These are phyloP conservation scores for Drosophila suboccidentalis DNA, from an alignment of 2,888 invertebrate genomes.

Conservation along the genomic window DNA sequence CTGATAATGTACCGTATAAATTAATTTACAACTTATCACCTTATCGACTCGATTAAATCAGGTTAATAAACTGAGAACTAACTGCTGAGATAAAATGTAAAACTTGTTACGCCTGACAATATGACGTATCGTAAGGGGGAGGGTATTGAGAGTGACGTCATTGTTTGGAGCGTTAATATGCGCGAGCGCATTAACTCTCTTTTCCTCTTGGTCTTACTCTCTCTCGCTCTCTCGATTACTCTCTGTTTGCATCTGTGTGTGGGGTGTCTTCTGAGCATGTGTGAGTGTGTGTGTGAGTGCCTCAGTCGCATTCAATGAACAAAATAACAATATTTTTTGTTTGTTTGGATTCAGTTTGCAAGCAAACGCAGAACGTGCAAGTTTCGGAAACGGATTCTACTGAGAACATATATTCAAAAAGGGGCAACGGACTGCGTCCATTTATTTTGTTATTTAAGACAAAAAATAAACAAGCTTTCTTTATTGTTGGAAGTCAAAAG, in stretches of 20 bases:
- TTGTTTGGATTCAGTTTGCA: conserved; percentile 71
- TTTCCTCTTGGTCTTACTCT: conserved; percentile 15
- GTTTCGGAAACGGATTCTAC: conserved; percentile 51
- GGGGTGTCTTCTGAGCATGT: conserved; percentile 28
- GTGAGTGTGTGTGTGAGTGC: conserved; percentile 9
- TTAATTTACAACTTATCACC: conserved; percentile 6
- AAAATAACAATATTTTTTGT: conserved; percentile 61
- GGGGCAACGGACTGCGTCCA: conserved; percentile 34
- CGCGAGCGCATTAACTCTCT: conserved; percentile 61
- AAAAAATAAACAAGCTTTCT: conserved; percentile 37
- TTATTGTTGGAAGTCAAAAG: conserved; percentile 59
- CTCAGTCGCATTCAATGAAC: conserved; percentile 35
- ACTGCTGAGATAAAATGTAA: conserved; percentile 1
- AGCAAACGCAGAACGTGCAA: conserved; percentile 76
- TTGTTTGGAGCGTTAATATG: conserved; percentile 44
- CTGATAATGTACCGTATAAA: not conserved
- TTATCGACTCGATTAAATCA: conserved; percentile 1
- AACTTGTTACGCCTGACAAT: conserved; percentile 6
- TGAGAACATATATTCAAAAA: conserved; percentile 14
- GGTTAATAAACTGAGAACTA: not conserved
- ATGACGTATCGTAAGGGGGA: conserved; percentile 8
- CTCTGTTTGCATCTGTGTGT: not conserved
- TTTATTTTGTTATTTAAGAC: conserved; percentile 50
- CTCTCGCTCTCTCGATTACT: conserved; percentile 19
- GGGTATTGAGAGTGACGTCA: conserved; percentile 49